Evolutionary conservation across 2,113 vertebrate genomes (phyloP), one percentile per base, ranked within the genome.

Genomic region (Amblyopsis rosae): DNA sequence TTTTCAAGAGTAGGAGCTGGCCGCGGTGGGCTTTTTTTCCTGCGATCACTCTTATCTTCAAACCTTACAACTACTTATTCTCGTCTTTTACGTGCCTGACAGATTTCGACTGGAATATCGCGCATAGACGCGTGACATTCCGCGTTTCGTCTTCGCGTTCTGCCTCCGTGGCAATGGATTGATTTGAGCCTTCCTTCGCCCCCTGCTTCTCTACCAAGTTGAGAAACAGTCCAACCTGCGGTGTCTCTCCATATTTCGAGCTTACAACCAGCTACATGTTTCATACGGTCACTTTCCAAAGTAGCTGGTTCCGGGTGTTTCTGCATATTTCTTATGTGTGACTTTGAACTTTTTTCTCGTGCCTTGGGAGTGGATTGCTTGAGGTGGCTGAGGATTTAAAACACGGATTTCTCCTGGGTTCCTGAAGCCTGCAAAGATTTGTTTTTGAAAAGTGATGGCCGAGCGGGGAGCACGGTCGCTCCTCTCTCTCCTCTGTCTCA

Each of bases 401-500:
- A 75, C 50, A 70, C 71, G 73, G 81, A 75, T 78, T 85, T 67
- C 70, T 72, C 80, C 83, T 32, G 77, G 82, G 73, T 80, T 85
- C 78, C 79, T 72, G 82, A 86, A 83, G 77, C 73, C 81, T 88
- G 84, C 81, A 89, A 88, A 88, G 69, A 87, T 92, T 89, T 73
- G 51, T 88, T 80, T 41, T 84, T 87, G 82, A 86, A 91, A 93
- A 93, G 93, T 90, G 92, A 94, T 94, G 93, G 93, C 93, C 85
- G 92, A 92, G 93, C 92, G 92, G 89, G 92, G 92, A 92, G 92
- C 92, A 80, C 87, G 87, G 86, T 84, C 79, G 87, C 93, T 92
- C 89, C 90, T 93, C 92, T 89, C 89, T 87, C 87, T 94, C 79
- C 87, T 92, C 81, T 92, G 89, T 80, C 90, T 94, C 91, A 90